These are phyloP conservation scores for Chloropsis hardwickii DNA, from an alignment of 2,113 vertebrate genomes.

Conservation along the genomic window DNA sequence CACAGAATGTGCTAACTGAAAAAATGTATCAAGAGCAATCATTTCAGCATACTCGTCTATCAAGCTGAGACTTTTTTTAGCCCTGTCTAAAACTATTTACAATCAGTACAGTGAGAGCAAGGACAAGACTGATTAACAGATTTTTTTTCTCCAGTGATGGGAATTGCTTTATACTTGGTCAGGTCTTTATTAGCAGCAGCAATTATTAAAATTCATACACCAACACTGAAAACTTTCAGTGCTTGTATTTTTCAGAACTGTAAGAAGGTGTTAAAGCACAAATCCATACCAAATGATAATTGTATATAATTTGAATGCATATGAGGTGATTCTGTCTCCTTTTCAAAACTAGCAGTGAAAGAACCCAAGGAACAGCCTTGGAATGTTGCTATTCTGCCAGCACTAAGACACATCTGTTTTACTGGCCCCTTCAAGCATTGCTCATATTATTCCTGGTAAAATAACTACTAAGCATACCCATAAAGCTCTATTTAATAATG, in stretches of 20 bases:
- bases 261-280: background rate
- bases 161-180: background rate
- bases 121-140: background rate
- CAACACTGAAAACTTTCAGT: background rate
- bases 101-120: background rate
- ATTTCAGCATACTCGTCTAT: background rate
- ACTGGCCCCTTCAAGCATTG: background rate
- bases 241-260: background rate
- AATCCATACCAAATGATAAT: background rate
- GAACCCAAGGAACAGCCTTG: background rate
- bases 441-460: constrained; percentile 5
- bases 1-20: background rate
- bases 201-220: constrained; percentile 3
- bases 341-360: background rate
- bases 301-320: background rate
- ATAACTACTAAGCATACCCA: background rate
- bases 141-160: background rate
- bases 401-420: background rate
- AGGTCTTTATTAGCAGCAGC: constrained; percentile 2
- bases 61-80: constrained; percentile 25
- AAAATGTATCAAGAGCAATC: background rate
- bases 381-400: background rate
- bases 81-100: constrained; percentile 24
- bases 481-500: background rate
- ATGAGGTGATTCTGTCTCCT: background rate